Percentiles rank a stretch among this genome's conserved stretches.
These are phyloP conservation scores for Phoenicopterus ruber DNA, from an alignment of 2,113 vertebrate species.

Conservation along the genomic window DNA sequence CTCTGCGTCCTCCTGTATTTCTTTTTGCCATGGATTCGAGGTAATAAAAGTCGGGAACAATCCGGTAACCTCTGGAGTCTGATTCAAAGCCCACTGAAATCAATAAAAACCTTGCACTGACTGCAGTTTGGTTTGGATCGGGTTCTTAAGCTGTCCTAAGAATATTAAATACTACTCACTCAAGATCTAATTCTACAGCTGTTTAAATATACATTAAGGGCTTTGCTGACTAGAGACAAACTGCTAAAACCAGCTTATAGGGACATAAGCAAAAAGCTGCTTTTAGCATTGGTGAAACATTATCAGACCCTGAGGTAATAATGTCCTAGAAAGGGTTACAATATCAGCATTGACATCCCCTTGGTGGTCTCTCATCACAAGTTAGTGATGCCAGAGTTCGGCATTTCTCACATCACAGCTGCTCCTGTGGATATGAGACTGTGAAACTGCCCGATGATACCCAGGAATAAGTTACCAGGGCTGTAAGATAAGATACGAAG, in stretches of 20 bases:
- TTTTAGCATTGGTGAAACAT: not conserved
- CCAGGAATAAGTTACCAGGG: not conserved
- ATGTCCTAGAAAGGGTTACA: not conserved
- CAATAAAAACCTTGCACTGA: slow-evolving; percentile 15
- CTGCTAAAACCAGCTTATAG: not conserved
- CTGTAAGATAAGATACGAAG: not conserved
- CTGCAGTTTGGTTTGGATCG: slow-evolving; percentile 18
- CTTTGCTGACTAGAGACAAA: slow-evolving; percentile 30
- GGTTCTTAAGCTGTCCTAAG: slow-evolving; percentile 15
- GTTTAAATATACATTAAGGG: slow-evolving; percentile 52
- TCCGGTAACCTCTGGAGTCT: not conserved
- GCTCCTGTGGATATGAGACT: not conserved
- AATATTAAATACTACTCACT: slow-evolving; percentile 38
- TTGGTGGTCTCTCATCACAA: not conserved
- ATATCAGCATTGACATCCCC: not conserved
- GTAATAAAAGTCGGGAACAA: not conserved
- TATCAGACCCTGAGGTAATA: not conserved
- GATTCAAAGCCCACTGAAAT: slow-evolving; percentile 12
- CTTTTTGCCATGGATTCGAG: not conserved
- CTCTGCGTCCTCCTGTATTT: not conserved
- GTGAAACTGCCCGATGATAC: not conserved
- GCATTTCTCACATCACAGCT: not conserved
- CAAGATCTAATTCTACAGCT: not conserved
- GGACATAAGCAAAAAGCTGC: not conserved
- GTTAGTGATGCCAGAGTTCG: not conserved